Conservation (phyloP, 2,888 invertebrate species). For the Bruchidius siliquastri region DNA sequence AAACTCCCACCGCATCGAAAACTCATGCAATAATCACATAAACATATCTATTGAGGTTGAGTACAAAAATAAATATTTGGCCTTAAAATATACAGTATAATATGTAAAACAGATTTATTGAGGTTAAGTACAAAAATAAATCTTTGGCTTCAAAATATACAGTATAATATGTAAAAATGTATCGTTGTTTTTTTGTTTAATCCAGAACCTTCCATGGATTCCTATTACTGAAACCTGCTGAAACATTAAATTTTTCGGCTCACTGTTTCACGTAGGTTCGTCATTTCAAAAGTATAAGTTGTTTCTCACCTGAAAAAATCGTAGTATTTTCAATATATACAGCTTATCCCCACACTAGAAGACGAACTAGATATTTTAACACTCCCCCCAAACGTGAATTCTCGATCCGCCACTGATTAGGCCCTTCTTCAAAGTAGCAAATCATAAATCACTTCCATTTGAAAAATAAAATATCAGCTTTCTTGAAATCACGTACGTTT, state of each 20-base stretch:
- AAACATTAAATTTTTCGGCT: background rate
- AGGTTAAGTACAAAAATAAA: background rate
- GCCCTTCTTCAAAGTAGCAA: no score
- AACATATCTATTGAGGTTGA: background rate
- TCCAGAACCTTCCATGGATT: background rate
- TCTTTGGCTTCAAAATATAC: background rate
- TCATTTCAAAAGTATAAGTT: slow-evolving; percentile 24
- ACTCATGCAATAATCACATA: no score
- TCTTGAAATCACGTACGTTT: no score
- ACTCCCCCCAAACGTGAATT: no score
- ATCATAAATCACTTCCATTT: no score
- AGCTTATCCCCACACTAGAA: no score
- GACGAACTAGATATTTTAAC: no score
- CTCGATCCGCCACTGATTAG: no score
- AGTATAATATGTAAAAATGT: background rate
- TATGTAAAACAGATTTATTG: background rate
- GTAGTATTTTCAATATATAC: no score
- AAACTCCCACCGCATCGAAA: no score
- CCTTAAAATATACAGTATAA: background rate
- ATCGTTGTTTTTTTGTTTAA: background rate
- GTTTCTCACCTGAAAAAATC: slow-evolving; percentile 29
- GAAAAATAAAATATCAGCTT: no score
- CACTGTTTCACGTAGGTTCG: background rate
- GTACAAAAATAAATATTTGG: background rate
- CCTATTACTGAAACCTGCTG: background rate